A percentile compares a stretch with the other conserved stretches of the same genome.
Conservation (phyloP, 2,888 invertebrate genomes). For the Conops quadrifasciatus region DNA sequence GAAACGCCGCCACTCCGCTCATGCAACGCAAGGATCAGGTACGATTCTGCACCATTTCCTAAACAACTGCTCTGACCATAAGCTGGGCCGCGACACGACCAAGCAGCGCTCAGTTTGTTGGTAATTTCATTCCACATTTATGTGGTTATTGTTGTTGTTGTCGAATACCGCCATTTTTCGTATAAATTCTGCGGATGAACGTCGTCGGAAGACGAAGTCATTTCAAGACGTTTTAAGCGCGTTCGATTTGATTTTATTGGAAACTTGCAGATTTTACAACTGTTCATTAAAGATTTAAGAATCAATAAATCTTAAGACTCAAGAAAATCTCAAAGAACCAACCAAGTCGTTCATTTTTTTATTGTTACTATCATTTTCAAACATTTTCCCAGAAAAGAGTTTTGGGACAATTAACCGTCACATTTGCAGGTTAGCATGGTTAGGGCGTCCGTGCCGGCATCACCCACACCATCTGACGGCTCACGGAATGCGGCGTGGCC, state of each 20-base stretch:
- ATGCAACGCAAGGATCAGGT: conserved; percentile 66
- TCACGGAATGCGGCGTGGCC: conserved; percentile 52
- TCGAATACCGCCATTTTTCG: not conserved
- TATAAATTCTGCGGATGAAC: not conserved
- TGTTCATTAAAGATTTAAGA: conserved; percentile 14
- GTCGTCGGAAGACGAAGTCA: not conserved
- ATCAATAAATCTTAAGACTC: conserved; percentile 21
- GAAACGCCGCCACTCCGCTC: conserved; percentile 66
- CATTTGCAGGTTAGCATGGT: conserved; percentile 45
- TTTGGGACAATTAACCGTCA: conserved; percentile 35
- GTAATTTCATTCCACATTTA: not conserved
- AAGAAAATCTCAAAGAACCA: not conserved
- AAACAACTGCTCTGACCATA: conserved; percentile 45
- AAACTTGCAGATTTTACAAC: conserved; percentile 3
- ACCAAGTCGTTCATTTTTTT: conserved; percentile 17
- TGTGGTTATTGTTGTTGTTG: not conserved
- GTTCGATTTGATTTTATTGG: conserved; percentile 18
- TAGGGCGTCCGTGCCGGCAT: conserved; percentile 47
- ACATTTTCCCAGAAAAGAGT: conserved; percentile 7
- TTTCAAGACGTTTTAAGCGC: too few relatives aligned
- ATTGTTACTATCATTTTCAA: not conserved
- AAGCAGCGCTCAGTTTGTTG: conserved; percentile 6
- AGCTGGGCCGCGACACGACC: conserved; percentile 16
- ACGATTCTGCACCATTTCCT: conserved; percentile 66
- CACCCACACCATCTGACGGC: conserved; percentile 54